Base-by-base conservation (phyloP, 2,888 invertebrate species). In the Ferdinandea cuprea region DNA sequence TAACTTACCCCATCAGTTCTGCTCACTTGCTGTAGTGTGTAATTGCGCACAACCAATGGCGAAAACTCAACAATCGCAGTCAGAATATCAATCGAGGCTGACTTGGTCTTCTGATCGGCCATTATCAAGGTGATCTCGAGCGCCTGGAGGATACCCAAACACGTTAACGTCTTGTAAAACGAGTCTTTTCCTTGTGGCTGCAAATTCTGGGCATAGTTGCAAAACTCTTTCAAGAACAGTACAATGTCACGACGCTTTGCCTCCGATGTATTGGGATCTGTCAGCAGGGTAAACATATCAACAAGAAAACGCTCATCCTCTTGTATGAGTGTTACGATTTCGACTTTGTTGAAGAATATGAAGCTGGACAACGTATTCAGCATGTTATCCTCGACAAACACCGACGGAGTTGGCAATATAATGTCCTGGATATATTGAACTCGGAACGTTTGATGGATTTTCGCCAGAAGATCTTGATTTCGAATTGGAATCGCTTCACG, bases 341-440 rank as follows among this genome's bases (percentile, higher is more conserved):
- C 99, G 90, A 99, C 97, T 93, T 99, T 99, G 92, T 99, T 99
- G 92, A 99, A 99, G 93, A 98, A 99, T 92, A 99, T 97, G 93
- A 99, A 99, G 93, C 98, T 99, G 90, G 97, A 97, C 88, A 99
- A 93, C 80, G 98, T 98, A 88, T 98, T 98, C 86, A 99, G 93
- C 94, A 99, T 95, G 91, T 99, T 99, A 91, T 99, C 99, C 91
- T 99, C 99, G 91, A 99, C 99, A 92, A 99, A 99, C 87, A 99
- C 97, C 86, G 98, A 98, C 9, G 99, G 99, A 56, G 99, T 98
- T 21, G 99, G 99, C 89, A 99, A 93, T 88, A 99, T 99, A 88
- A 99, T 98, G 92, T 99, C 99, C 90, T 97, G 97, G 88, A 99
- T 99, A 92, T 99, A 99, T 92, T 99, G 99, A 89, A 99, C 99